These are phyloP conservation scores for Ispidina lecontei DNA, from an alignment of 2,797 vertebrate species.

Conservation along the genomic window DNA sequence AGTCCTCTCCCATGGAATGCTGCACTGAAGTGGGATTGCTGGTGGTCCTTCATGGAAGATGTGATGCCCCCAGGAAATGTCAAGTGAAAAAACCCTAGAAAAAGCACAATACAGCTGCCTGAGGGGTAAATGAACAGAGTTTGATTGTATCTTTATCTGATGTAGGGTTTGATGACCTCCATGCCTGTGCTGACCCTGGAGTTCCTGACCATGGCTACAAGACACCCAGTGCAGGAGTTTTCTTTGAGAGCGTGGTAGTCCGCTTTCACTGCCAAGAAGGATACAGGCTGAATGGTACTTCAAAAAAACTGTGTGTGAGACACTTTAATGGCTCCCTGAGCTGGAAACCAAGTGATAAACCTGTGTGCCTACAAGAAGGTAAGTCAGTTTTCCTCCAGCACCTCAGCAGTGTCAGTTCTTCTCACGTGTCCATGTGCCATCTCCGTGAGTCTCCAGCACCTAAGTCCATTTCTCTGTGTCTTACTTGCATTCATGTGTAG, in stretches of 20 bases:
- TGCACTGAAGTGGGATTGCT: not conserved
- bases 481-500: not conserved
- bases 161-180: constrained; percentile 78
- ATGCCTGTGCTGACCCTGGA: constrained; percentile 83
- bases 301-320: constrained; percentile 83
- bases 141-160: constrained; percentile 34
- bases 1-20: not conserved
- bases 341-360: constrained; percentile 85
- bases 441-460: not conserved
- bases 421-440: not conserved
- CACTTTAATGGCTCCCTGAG: constrained; percentile 82
- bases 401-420: not conserved
- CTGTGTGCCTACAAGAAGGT: constrained; percentile 87
- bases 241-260: constrained; percentile 82
- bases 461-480: not conserved
- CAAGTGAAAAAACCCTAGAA: not conserved
- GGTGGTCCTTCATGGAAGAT: not conserved
- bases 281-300: constrained; percentile 84
- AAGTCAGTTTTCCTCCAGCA: constrained; percentile 42
- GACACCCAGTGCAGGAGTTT: constrained; percentile 79
- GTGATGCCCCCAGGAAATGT: not conserved
- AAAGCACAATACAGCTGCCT: accelerated
- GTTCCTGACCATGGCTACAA: constrained; percentile 84
- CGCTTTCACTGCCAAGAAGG: constrained; percentile 85
- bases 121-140: not conserved